phyloP scores from a whole-genome alignment of 2,113 vertebrate genomes.

The Callopanchax toddi region DNA sequence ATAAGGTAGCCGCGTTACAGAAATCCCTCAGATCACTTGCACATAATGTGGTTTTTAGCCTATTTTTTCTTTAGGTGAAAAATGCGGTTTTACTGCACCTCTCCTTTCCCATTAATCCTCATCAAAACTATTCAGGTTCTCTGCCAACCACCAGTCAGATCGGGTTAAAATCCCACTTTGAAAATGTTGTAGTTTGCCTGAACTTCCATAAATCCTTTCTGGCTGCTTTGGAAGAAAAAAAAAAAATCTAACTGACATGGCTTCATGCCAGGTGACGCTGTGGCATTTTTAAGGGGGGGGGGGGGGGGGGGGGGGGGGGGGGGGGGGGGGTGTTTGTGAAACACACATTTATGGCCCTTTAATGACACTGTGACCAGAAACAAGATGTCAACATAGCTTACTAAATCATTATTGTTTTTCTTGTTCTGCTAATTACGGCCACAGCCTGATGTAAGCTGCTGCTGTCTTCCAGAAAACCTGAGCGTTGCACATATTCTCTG shows the following conservation, averaged over 20 bases:
- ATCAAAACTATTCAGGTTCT: constrained; percentile 10
- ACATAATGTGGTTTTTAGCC: constrained; percentile 16
- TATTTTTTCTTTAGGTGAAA: constrained; percentile 20
- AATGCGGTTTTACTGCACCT: constrained; percentile 3
- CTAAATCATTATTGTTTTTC: constrained; percentile 58
- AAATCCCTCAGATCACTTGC: constrained; percentile 18
- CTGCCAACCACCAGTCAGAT: constrained; percentile 40
- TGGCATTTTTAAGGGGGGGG: constrained; percentile 27
- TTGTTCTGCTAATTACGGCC: constrained; percentile 53
- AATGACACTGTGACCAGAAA: constrained; percentile 55
- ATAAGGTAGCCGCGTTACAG: constrained; percentile 18
- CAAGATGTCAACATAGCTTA: constrained; percentile 51
- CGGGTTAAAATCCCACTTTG: constrained; percentile 29
- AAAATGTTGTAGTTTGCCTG: constrained; percentile 35
- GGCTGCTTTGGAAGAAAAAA: constrained; percentile 19
- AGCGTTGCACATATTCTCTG: constrained; percentile 36
- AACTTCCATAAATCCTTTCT: constrained; percentile 46
- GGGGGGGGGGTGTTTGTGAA: constrained; percentile 29
- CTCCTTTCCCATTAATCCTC: constrained; percentile 21
- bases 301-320: background rate
- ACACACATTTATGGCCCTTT: constrained; percentile 42
- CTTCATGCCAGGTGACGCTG: constrained; percentile 34
- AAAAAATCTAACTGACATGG: constrained; percentile 40
- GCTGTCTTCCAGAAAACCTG: constrained; percentile 30
- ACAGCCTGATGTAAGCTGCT: constrained; percentile 49